Percentiles rank a stretch among this genome's conserved stretches.
These are phyloP conservation scores for Chaetogeoica ovagalla DNA, from an alignment of 2,888 invertebrate genomes.

Conservation along the genomic window DNA sequence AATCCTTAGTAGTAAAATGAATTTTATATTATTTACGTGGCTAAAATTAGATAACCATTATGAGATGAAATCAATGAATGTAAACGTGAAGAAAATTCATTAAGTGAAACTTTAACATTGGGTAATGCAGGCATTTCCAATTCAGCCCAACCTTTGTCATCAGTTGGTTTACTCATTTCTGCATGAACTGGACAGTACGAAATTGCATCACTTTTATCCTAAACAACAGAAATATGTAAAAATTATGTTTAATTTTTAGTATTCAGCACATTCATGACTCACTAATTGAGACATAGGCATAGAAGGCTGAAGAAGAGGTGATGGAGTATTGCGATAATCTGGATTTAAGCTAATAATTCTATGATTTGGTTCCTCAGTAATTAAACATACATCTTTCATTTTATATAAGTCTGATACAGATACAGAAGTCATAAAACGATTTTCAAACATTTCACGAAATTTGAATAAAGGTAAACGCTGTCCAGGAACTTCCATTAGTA, in stretches of 20 bases:
- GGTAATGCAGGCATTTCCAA: slow-evolving; percentile 70
- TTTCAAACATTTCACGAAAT: slow-evolving; percentile 80
- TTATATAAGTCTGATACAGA: slow-evolving; percentile 73
- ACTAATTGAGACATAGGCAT: slow-evolving; percentile 44
- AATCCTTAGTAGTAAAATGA: slow-evolving; percentile 54
- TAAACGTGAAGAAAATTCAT: slow-evolving; percentile 68
- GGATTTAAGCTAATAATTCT: slow-evolving; percentile 71
- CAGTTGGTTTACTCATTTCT: slow-evolving; percentile 52
- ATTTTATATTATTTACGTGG: slow-evolving; percentile 66
- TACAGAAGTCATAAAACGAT: slow-evolving; percentile 75
- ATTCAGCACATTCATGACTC: slow-evolving; percentile 2
- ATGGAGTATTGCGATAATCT: slow-evolving; percentile 65
- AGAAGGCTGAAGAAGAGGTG: slow-evolving; percentile 58
- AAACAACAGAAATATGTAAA: not conserved
- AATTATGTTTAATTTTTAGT: not conserved
- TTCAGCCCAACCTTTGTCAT: slow-evolving; percentile 73
- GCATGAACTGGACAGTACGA: slow-evolving; percentile 53
- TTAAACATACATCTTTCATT: slow-evolving; percentile 75
- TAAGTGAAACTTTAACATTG: slow-evolving; percentile 65
- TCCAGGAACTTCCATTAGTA: slow-evolving; percentile 72
- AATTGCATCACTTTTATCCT: slow-evolving; percentile 48
- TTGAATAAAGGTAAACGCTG: slow-evolving; percentile 77
- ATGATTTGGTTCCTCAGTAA: slow-evolving; percentile 72
- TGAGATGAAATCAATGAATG: slow-evolving; percentile 73
- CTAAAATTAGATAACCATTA: slow-evolving; percentile 75